Base-by-base conservation (phyloP, 53 echinoderm and acorn worm species). In the Actinopyga echinites region DNA sequence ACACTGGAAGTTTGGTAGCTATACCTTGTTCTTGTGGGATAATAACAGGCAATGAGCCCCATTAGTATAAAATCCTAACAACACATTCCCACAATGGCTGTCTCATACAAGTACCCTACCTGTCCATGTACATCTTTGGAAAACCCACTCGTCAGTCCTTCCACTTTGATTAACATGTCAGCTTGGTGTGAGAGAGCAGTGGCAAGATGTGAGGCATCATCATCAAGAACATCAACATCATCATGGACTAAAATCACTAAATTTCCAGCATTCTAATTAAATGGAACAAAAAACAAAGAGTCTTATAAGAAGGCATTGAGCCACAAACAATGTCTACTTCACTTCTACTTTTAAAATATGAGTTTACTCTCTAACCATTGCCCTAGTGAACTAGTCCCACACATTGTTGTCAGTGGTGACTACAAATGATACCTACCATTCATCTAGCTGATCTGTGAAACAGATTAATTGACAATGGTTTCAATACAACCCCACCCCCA, bases 41-140 rank as follows among this genome's bases (percentile, higher is more conserved):
- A 54, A 54, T 54, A 10, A 54, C 10, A 54, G 19, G 8, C 21
- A 64, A 64, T 64, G 64, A 15, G 26, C 19, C 11, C 10, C 10
- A 54, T 19, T 54, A 10, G 11, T 12, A 10, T 54, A 19, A 21
- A 13, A 12, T 5, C 62, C 26, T 23, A 15, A 54, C 55, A 54
- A 54, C 55, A 10, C 55, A 26, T 30, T 6, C 4, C 21, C 21
- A 4, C 62, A 26, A 26, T 62, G 28, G 10, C 62, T 11, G 28
- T 62, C 28, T 26, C 17, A 62, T 30, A 62, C 10, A 0, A 4
- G 28, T 30, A 62, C 62, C 22, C 30, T 79, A 95, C 95, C 93
- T 95, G 91, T 30, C 95, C 95, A 89, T 95, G 95, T 7, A 95
- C 93, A 87, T 93, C 91, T 59, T 91, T 95, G 20, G 84, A 95